Evolutionary conservation across 2,797 vertebrate species (phyloP).

Genomic region (Microcaecilia unicolor): DNA sequence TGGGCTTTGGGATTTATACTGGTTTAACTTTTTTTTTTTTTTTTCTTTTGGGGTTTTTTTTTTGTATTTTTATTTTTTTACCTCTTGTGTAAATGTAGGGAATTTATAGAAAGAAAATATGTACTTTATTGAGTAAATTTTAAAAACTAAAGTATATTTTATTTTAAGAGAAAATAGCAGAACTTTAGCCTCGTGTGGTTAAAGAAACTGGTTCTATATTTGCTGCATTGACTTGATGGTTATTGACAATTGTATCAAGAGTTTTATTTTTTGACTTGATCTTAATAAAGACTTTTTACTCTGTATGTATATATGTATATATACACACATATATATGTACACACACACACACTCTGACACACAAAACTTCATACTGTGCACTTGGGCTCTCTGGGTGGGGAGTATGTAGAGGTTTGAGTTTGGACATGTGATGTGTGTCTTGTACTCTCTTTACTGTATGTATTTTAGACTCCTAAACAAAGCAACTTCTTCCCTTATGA

Average conservation of each 20-base stretch:
- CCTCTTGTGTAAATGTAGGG: slow-evolving; percentile 93
- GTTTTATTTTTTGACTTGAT: slow-evolving; percentile 93
- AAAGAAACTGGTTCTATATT: slow-evolving; percentile 90
- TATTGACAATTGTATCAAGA: slow-evolving; percentile 97
- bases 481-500: no score
- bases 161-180: slow-evolving; percentile 92
- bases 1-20: slow-evolving; percentile 23
- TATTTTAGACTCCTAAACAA: no score
- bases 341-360: no score
- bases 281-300: slow-evolving; percentile 68
- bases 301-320: slow-evolving; percentile 30
- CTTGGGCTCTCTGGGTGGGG: no score
- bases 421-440: no score
- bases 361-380: no score
- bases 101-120: slow-evolving; percentile 86
- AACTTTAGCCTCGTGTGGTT: slow-evolving; percentile 85
- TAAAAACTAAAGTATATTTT: slow-evolving; percentile 98
- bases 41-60: slow-evolving; percentile 33
- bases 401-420: no score
- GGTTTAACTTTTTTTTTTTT: not conserved
- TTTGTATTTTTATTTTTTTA: slow-evolving; percentile 79
- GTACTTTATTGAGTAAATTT: slow-evolving; percentile 92
- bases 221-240: slow-evolving; percentile 86
- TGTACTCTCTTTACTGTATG: not conserved
- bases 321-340: no score